Evolutionary conservation across 1,140 invertebrate genomes (phyloP).

Genomic region (Triops cancriformis): DNA sequence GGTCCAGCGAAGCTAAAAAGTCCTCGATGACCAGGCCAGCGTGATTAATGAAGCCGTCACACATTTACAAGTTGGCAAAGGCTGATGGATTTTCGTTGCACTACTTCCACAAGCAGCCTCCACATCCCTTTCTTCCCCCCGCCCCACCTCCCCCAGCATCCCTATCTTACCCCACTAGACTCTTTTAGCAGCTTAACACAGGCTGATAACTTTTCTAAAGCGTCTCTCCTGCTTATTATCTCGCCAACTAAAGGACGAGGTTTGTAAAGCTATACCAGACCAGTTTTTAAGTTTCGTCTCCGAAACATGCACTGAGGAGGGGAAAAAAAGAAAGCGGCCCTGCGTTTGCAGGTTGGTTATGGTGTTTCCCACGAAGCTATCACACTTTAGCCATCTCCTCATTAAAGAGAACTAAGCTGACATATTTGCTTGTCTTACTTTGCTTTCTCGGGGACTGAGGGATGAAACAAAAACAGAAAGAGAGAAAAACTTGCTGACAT

Average conservation of each 20-base stretch:
- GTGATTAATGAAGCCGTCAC: conserved; percentile 1
- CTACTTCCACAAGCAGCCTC: neutral
- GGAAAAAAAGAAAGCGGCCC: neutral
- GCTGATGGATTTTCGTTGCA: conserved; percentile 5
- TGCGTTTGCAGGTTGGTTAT: neutral
- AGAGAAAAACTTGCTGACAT: neutral
- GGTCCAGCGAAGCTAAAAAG: conserved; percentile 1
- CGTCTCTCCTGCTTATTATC: conserved; percentile 6
- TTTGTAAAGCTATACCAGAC: neutral
- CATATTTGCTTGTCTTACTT: neutral
- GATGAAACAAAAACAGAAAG: neutral
- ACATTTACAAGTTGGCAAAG: neutral
- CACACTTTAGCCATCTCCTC: neutral
- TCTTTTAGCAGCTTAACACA: neutral
- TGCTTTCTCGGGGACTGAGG: neutral
- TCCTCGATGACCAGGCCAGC: neutral
- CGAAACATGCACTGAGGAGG: neutral
- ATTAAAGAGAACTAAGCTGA: conserved; percentile 11
- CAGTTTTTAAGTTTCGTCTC: neutral
- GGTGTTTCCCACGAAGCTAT: conserved; percentile 12
- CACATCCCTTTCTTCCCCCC: neutral
- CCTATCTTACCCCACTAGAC: no score
- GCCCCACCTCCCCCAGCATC: neutral
- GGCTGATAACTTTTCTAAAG: neutral
- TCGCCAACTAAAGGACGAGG: neutral